phyloP scores from a whole-genome alignment of 2,113 vertebrate species.

The Mixornis gularis region DNA sequence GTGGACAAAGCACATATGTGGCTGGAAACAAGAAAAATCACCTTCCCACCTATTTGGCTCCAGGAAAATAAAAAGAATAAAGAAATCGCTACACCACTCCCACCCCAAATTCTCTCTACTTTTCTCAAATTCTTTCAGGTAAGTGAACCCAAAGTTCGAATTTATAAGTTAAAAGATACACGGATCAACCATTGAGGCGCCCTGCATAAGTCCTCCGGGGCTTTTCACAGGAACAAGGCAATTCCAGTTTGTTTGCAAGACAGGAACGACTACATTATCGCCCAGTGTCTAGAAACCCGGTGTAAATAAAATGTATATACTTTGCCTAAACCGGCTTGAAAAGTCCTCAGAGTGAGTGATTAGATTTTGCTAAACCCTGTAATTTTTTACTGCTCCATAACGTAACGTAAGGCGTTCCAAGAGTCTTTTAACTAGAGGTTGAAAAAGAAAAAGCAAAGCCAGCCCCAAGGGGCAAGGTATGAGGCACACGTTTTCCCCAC shows the following conservation, averaged over 20 bases:
- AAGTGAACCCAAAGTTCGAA: background rate
- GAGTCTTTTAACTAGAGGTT: background rate
- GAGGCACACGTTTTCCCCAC: background rate
- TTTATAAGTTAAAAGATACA: background rate
- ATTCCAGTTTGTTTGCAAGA: background rate
- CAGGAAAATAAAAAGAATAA: background rate
- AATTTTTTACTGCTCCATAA: background rate
- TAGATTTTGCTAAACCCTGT: background rate
- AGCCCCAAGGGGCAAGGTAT: background rate
- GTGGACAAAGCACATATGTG: fast-evolving
- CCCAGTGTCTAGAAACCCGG: background rate
- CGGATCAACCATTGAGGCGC: fast-evolving
- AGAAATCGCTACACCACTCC: background rate
- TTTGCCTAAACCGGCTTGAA: background rate
- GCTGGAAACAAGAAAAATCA: background rate
- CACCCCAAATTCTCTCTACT: background rate
- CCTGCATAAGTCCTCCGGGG: background rate
- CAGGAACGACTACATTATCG: background rate
- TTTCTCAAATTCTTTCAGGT: background rate
- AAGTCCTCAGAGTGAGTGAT: background rate
- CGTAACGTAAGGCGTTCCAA: fast-evolving
- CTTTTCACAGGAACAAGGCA: background rate
- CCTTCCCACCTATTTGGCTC: background rate
- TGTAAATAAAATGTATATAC: background rate
- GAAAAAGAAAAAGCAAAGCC: background rate